A percentile compares a stretch with the other conserved stretches of the same genome.
Conservation (phyloP, 2,113 vertebrate species). For the Typhlomys cinereus region DNA sequence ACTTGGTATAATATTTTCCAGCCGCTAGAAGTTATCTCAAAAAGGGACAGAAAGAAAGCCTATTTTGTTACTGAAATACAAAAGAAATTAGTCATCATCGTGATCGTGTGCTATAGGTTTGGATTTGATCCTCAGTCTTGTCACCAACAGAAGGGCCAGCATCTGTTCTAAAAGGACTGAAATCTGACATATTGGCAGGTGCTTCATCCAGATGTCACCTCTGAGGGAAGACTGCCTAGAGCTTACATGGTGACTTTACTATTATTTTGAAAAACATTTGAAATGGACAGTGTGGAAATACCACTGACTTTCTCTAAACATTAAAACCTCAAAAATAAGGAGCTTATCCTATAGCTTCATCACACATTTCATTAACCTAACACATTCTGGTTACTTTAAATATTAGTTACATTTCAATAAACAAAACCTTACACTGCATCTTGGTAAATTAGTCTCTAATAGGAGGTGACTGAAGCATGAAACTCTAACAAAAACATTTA, state of each 20-base stretch:
- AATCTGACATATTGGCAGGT: background rate
- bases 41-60: background rate
- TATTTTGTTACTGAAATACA: constrained; percentile 23
- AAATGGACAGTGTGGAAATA: background rate
- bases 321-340: background rate
- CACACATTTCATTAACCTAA: constrained; percentile 12
- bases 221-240: background rate
- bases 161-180: constrained; percentile 22
- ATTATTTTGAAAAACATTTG: background rate
- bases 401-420: constrained; percentile 55
- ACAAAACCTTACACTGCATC: constrained; percentile 32
- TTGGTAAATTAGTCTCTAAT: constrained; percentile 37
- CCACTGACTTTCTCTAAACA: background rate
- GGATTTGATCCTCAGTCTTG: background rate
- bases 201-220: background rate
- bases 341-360: background rate
- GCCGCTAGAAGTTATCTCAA: background rate
- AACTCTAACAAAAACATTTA: constrained; percentile 41
- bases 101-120: constrained; percentile 31
- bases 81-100: background rate
- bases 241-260: background rate
- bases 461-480: constrained; percentile 19
- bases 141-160: background rate
- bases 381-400: constrained; percentile 45
- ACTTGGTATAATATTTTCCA: constrained; percentile 23